Base-by-base conservation (phyloP, 2,888 invertebrate genomes). In the Cheilosia grossa region DNA sequence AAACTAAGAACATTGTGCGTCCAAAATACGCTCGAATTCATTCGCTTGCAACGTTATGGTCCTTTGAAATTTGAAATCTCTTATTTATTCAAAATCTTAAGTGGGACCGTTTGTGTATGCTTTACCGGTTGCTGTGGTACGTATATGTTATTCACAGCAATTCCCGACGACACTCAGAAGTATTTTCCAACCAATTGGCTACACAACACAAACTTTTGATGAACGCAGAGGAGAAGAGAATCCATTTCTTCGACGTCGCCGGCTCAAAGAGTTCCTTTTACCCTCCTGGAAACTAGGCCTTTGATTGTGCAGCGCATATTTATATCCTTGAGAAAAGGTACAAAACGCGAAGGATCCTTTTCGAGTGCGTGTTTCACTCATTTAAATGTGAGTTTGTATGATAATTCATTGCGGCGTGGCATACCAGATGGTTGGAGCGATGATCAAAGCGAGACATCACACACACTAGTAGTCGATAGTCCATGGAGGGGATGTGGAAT, bases 41-140 rank as follows among this genome's bases (percentile, higher is more conserved):
- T 61, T 63, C 49, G 37, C 42, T 51, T 66, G 61, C 27, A 27
- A 1, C 27, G 27, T 27, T 27, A 27, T 7, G 56, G 78, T 82
- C 67, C 82, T 82, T 82, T 78, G 82, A 73, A 82, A 78, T 78
- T 82, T 58, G 69, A 82, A 78, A 78, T 82, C 78, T 82, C 67
- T 73, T 82, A 82, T 82, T 82, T 82, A 82, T 82, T 82, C 78
- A 78, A 82, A 82, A 78, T 78, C 27, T 67, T 67, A 78, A 42
- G 58, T 63, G 49, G 66, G 49, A 58, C 75, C 42, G 72, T 66
- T 77, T 77, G 70, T 54, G 51, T 44, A 69, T 42, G 53, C 44
- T 13, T 44, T 4, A 2, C 6, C 9, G 27, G 10, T 63, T 63
- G 19, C 24, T n/a, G 33, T 5, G 15, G 17, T 7, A n/a, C 5